Evolutionary conservation across 2,888 invertebrate species (phyloP).

Genomic region (Cryptus armator): DNA sequence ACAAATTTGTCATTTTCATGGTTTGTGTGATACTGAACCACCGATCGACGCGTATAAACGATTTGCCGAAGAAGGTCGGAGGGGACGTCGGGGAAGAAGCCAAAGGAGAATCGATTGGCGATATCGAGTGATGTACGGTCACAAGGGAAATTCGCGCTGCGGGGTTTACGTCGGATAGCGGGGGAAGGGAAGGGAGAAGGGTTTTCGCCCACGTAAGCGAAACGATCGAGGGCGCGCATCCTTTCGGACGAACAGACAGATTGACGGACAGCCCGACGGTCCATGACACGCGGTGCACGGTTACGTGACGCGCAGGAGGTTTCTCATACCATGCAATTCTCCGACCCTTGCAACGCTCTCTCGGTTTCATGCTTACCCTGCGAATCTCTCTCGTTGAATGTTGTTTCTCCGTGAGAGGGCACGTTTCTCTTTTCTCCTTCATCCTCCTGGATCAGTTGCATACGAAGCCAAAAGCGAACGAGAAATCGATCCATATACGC

Average conservation of each 20-base stretch:
- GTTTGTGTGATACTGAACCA: neutral
- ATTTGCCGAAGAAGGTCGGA: constrained; percentile 36
- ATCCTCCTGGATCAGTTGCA: constrained; percentile 46
- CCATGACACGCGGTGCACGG: constrained; percentile 76
- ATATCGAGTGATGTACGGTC: constrained; percentile 70
- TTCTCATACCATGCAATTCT: constrained; percentile 39
- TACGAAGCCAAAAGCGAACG: constrained; percentile 44
- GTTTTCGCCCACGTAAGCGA: constrained; percentile 77
- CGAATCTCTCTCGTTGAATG: constrained; percentile 58
- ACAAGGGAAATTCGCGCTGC: constrained; percentile 71
- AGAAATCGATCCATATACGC: constrained; percentile 25
- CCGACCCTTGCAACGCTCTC: constrained; percentile 50
- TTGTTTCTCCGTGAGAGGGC: constrained; percentile 36
- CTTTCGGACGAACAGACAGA: constrained; percentile 73
- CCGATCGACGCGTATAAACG: constrained; percentile 36
- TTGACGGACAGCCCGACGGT: constrained; percentile 82
- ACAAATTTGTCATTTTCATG: neutral
- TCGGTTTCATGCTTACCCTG: constrained; percentile 61
- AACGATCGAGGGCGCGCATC: constrained; percentile 71
- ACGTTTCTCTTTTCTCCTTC: constrained; percentile 33
- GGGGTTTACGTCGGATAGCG: constrained; percentile 22
- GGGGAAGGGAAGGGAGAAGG: constrained; percentile 30
- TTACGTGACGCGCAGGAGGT: constrained; percentile 1
- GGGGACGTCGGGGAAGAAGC: constrained; percentile 33
- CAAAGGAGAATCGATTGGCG: constrained; percentile 69